Conservation (phyloP, 2,888 invertebrate genomes). For the Drosophila mimica region DNA sequence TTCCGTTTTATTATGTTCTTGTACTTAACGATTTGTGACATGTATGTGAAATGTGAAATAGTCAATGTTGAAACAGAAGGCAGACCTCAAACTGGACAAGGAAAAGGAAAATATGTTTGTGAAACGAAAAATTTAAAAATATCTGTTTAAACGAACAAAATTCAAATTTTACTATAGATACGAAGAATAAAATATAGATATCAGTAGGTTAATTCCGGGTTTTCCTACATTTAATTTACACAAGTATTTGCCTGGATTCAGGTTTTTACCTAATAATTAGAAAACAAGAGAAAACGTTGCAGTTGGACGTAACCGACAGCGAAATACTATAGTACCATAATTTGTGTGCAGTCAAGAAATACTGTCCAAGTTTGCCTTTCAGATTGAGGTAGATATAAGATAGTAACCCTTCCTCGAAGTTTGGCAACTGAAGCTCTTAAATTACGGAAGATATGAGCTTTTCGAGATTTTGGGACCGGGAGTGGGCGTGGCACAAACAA, state of each 20-base stretch:
- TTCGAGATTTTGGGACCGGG: too few species aligned
- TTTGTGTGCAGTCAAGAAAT: too few species aligned
- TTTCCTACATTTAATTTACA: neutral
- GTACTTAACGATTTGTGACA: neutral
- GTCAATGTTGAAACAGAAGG: neutral
- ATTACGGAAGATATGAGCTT: too few species aligned
- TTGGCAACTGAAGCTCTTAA: too few species aligned
- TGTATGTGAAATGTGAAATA: neutral
- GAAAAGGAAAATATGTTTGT: neutral
- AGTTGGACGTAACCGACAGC: too few species aligned
- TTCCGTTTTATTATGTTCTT: neutral
- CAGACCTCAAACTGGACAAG: neutral
- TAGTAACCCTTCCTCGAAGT: too few species aligned
- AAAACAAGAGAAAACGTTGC: too few species aligned
- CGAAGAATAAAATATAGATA: neutral
- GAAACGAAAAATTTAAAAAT: neutral
- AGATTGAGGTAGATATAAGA: too few species aligned
- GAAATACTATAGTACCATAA: too few species aligned
- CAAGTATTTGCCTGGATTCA: neutral
- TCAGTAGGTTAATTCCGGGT: neutral
- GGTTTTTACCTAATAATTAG: too few species aligned
- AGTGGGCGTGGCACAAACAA: too few species aligned
- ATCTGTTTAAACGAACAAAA: neutral
- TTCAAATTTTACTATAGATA: neutral
- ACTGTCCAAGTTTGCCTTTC: too few species aligned